phyloP scores from a whole-genome alignment of 2,888 invertebrate genomes.

The Caenorhabditis becei region DNA sequence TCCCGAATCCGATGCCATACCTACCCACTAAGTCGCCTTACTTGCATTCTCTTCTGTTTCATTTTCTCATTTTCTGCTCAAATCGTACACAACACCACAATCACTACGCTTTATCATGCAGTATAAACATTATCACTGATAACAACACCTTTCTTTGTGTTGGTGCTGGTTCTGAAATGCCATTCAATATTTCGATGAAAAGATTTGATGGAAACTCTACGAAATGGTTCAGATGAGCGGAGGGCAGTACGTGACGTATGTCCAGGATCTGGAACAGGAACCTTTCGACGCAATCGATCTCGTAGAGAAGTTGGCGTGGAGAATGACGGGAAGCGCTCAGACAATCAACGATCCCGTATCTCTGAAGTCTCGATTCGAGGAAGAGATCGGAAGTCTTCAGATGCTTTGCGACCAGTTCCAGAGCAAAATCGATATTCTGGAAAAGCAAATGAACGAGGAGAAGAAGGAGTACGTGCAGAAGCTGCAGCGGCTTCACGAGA shows the following conservation, averaged over 20 bases:
- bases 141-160: background rate
- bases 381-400: conserved; percentile 81
- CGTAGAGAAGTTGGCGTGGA: conserved; percentile 95
- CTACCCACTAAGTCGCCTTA: conserved; percentile 19
- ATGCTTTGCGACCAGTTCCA: conserved; percentile 80
- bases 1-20: conserved; percentile 41
- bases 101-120: conserved; percentile 19
- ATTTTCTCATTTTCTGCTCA: conserved; percentile 30
- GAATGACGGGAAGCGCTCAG: conserved; percentile 88
- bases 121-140: conserved; percentile 28
- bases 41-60: conserved; percentile 20
- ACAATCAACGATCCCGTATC: conserved; percentile 72
- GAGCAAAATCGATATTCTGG: conserved; percentile 77
- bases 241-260: conserved; percentile 78
- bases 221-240: conserved; percentile 56
- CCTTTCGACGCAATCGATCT: conserved; percentile 98
- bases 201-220: background rate
- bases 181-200: background rate
- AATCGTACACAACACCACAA: background rate
- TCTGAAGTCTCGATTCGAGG: conserved; percentile 79
- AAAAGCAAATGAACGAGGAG: conserved; percentile 77
- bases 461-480: conserved; percentile 78
- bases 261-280: conserved; percentile 86
- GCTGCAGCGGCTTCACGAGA: conserved; percentile 77
- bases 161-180: conserved; percentile 31